These are phyloP conservation scores for Cyprinodon brontotheroides DNA, from an alignment of 2,113 vertebrate species.

Conservation along the genomic window DNA sequence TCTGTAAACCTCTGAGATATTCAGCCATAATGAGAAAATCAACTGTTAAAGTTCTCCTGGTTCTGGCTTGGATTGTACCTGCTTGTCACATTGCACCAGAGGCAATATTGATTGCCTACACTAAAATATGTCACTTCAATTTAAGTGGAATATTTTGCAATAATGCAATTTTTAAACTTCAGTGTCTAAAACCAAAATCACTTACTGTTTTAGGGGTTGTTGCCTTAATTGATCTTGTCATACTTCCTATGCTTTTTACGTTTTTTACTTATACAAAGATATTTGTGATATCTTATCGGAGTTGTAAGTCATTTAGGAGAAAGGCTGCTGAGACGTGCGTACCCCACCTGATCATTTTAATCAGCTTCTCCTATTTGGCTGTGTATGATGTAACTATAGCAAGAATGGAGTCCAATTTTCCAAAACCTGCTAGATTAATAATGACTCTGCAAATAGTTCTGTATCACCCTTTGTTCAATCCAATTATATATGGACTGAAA, in stretches of 20 bases:
- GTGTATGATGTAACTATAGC: not conserved
- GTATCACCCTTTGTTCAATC: constrained; percentile 11
- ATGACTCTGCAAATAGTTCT: not conserved
- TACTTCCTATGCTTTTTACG: not conserved
- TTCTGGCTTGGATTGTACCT: constrained; percentile 3
- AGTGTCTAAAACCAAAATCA: not conserved
- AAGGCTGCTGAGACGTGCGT: constrained; percentile 17
- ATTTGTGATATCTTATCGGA: not conserved
- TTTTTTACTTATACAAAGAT: constrained; percentile 8
- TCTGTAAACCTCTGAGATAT: constrained; percentile 11
- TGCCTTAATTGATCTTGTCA: not conserved
- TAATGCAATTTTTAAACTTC: not conserved
- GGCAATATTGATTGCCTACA: not conserved
- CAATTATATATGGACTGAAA: constrained; percentile 2
- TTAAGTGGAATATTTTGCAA: constrained; percentile 16
- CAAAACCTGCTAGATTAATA: not conserved
- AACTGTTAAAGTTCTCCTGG: not conserved
- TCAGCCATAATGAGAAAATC: not conserved
- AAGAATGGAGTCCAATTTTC: not conserved
- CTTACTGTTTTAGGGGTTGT: not conserved
- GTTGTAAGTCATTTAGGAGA: not conserved
- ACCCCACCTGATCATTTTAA: constrained; percentile 8
- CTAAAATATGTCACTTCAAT: not conserved
- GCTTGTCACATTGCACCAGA: not conserved
- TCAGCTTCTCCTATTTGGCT: not conserved